Conservation (phyloP, 2,888 invertebrate species). For the Seira sanloemensis region DNA sequence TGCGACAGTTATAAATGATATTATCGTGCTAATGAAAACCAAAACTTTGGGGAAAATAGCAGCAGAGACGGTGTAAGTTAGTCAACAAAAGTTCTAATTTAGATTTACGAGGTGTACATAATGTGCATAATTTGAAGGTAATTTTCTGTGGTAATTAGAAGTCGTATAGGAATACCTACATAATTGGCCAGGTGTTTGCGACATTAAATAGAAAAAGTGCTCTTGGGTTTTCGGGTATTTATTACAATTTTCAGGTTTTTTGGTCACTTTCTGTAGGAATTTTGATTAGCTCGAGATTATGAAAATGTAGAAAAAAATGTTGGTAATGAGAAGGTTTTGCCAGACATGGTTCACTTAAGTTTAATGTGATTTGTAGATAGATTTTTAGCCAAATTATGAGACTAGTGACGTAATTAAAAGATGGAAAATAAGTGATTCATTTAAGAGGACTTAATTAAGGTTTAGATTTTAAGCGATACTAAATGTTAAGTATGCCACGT, state of each 20-base stretch:
- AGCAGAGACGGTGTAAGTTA: neutral
- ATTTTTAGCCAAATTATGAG: neutral
- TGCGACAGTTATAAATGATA: neutral
- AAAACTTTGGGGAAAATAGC: neutral
- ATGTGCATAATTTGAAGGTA: too few species aligned
- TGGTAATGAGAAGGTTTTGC: too few species aligned
- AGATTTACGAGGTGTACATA: too few species aligned
- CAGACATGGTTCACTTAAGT: neutral
- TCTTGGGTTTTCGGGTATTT: too few species aligned
- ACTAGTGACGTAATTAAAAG: neutral
- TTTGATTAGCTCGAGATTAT: conserved; percentile 3
- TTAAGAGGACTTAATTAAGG: neutral
- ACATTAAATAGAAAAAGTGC: too few species aligned
- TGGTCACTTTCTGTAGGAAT: too few species aligned
- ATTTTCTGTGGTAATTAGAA: too few species aligned
- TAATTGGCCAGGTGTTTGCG: too few species aligned
- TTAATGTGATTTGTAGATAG: neutral
- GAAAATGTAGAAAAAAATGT: neutral
- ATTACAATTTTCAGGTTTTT: too few species aligned
- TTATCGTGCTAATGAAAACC: neutral
- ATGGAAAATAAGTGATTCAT: neutral
- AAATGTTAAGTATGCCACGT: neutral
- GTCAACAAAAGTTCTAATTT: too few species aligned
- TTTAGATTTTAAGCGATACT: neutral
- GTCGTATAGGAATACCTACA: too few species aligned